Conservation (phyloP, 1,140 invertebrate genomes). For the Galendromus occidentalis region DNA sequence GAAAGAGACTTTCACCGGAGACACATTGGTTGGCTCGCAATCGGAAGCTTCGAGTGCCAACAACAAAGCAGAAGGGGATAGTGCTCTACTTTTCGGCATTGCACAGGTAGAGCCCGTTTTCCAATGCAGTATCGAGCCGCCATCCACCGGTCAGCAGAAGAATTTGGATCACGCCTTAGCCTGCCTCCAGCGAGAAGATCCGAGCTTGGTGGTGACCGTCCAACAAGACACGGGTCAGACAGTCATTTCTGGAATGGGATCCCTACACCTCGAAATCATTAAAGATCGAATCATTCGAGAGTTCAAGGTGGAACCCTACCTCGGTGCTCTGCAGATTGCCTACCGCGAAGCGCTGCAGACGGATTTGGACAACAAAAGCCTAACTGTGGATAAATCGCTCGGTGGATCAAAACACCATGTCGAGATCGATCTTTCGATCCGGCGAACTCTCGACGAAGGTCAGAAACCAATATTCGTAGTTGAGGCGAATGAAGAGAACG, state of each 20-base stretch:
- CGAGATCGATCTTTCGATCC: conserved; percentile 19
- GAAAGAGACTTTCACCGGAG: conserved; percentile 60
- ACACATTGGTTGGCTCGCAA: conserved; percentile 48
- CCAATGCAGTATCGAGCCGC: conserved; percentile 86
- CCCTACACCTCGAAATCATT: conserved; percentile 86
- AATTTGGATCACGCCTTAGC: conserved; percentile 61
- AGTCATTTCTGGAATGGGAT: conserved; percentile 67
- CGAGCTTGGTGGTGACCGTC: conserved; percentile 54
- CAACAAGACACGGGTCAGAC: conserved; percentile 64
- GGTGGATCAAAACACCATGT: conserved; percentile 20
- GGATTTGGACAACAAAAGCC: conserved; percentile 30
- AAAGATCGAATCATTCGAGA: conserved; percentile 63
- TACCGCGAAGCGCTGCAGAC: conserved; percentile 56
- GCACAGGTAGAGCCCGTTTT: conserved; percentile 79
- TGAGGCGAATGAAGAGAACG: conserved; percentile 32
- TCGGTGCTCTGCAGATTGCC: conserved; percentile 85
- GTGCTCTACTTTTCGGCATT: conserved; percentile 36
- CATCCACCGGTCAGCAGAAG: conserved; percentile 49
- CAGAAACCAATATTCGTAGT: conserved; percentile 26
- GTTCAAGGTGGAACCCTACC: conserved; percentile 72
- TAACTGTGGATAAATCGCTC: conserved; percentile 43
- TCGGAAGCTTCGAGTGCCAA: conserved; percentile 28
- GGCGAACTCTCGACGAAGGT: conserved; percentile 14
- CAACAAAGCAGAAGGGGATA: conserved; percentile 23
- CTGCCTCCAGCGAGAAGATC: conserved; percentile 74